These are phyloP conservation scores for Desmodus rotundus DNA, from an alignment of 2,113 vertebrate species.

Conservation along the genomic window DNA sequence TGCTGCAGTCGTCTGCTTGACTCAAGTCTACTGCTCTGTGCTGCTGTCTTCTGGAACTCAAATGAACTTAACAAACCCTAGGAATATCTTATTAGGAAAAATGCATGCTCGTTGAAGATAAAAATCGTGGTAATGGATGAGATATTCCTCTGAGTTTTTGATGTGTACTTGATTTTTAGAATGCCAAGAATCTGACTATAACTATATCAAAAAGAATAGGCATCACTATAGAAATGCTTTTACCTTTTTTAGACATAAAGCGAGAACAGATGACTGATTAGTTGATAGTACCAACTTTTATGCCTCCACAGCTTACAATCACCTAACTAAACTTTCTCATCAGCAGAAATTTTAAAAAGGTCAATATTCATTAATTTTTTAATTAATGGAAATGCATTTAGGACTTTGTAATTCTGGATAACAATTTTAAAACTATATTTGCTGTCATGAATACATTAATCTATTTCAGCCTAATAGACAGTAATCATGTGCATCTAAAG, in stretches of 20 bases:
- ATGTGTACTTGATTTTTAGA: neutral
- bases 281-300: neutral
- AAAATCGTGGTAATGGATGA: neutral
- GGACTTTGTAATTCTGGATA: neutral
- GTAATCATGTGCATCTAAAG: neutral
- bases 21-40: neutral
- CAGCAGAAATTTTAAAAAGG: neutral
- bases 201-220: constrained; percentile 39
- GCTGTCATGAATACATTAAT: neutral
- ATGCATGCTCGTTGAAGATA: neutral
- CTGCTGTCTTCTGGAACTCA: constrained; percentile 33
- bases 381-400: neutral
- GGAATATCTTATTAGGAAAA: constrained; percentile 20
- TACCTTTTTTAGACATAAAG: constrained; percentile 12
- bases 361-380: neutral
- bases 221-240: neutral
- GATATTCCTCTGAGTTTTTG: neutral
- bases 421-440: neutral
- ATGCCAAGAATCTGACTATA: constrained; percentile 29
- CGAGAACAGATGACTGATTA: constrained; percentile 10
- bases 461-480: neutral
- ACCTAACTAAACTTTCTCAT: constrained; percentile 20
- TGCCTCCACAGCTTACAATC: neutral
- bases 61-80: neutral
- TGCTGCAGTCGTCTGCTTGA: neutral